Evolutionary conservation across 53 echinoderm and acorn worm species (phyloP).

Genomic region (Astropecten irregularis): DNA sequence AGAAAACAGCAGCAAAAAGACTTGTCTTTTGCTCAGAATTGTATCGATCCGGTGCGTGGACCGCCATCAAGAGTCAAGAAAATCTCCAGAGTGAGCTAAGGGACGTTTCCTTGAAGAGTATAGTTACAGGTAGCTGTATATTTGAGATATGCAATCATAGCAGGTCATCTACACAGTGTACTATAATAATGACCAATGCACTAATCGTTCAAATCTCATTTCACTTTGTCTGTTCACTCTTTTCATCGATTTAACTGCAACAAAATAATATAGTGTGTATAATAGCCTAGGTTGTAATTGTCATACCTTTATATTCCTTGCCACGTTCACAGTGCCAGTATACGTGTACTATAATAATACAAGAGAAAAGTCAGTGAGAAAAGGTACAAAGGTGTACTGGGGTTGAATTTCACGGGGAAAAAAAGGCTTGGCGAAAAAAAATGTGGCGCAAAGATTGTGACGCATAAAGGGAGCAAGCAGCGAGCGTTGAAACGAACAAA

Average conservation of each 20-base stretch:
- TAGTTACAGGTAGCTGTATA: too few relatives aligned
- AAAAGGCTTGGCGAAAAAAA: neutral
- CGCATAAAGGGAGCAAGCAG: neutral
- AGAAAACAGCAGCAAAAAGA: too few relatives aligned
- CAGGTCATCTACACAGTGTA: too few relatives aligned
- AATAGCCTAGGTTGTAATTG: neutral
- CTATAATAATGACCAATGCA: too few relatives aligned
- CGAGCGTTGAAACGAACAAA: conserved; percentile 41
- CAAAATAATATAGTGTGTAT: conserved; percentile 21
- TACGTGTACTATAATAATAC: neutral
- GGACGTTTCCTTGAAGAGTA: too few relatives aligned
- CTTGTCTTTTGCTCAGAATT: too few relatives aligned
- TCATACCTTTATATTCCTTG: neutral
- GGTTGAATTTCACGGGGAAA: neutral
- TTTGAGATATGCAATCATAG: too few relatives aligned
- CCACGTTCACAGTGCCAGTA: neutral
- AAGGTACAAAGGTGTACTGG: neutral
- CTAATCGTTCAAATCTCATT: conserved; percentile 30
- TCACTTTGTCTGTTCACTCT: neutral
- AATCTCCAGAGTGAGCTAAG: too few relatives aligned
- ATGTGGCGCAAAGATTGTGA: neutral
- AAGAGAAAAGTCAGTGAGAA: neutral
- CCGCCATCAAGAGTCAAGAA: too few relatives aligned
- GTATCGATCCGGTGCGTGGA: too few relatives aligned
- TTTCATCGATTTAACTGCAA: conserved; percentile 14